These are phyloP conservation scores for Fratercula arctica DNA, from an alignment of 2,797 vertebrate genomes.

Conservation along the genomic window DNA sequence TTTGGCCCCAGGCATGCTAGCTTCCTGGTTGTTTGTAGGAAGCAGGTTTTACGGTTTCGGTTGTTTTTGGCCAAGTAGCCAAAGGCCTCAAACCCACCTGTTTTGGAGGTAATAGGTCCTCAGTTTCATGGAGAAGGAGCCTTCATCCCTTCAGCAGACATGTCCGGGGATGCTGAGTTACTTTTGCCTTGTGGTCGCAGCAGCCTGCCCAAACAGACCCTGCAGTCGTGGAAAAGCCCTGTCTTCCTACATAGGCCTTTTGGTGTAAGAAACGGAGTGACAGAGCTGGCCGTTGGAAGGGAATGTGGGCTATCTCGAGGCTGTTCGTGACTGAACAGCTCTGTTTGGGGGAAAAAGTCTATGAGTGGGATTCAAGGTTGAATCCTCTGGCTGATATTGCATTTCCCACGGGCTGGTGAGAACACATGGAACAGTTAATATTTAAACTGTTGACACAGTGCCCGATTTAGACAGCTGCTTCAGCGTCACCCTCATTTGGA, in stretches of 20 bases:
- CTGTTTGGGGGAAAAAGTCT: background rate
- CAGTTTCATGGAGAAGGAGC: background rate
- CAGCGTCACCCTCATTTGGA: background rate
- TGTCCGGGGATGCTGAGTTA: background rate
- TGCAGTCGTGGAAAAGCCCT: background rate
- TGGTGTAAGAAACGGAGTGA: background rate
- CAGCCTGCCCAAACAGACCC: background rate
- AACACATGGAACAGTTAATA: background rate
- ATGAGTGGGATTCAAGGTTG: background rate
- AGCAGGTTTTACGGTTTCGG: background rate
- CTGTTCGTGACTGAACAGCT: background rate
- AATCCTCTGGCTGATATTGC: background rate
- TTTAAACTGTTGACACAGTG: slow-evolving; percentile 23
- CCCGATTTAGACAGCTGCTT: background rate
- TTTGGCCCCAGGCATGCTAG: background rate
- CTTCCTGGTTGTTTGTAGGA: background rate
- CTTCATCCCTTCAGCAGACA: background rate
- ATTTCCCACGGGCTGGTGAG: background rate
- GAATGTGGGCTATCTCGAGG: background rate
- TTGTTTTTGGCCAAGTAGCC: background rate
- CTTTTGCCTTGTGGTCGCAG: background rate
- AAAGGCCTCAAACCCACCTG: background rate
- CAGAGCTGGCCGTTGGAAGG: background rate
- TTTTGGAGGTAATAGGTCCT: background rate
- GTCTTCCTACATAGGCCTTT: background rate